Evolutionary conservation across 2,797 vertebrate species (phyloP), one percentile per base, ranked within the genome.

Genomic region (Enteromius thamalakanensis): DNA sequence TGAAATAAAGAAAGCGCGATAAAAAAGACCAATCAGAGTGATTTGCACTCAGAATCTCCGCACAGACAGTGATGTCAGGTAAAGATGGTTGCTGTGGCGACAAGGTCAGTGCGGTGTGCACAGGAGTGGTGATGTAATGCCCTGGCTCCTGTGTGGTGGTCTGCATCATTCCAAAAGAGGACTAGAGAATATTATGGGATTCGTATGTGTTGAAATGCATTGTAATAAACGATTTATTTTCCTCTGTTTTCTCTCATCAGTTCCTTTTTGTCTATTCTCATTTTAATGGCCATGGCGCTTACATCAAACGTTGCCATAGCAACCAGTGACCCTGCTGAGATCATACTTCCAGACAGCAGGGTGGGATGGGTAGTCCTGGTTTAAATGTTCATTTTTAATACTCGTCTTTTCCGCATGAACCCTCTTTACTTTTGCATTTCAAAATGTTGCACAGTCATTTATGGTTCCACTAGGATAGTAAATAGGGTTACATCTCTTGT

Each of bases 21-120:
- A 74, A 53, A 79, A 75, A 64, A 75, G 70, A 53, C 81, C 81
- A 83, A 83, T 83, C 60, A 40, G 45, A n/a, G 32, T 79, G 81
- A 72, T 55, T 47, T 60, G 68, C 76, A 60, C 62, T 80, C 68
- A 60, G 64, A 82, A 67, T 84, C 72, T 85, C 82, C 55, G 32
- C 76, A 72, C 77, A 88, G 87, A 90, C 87, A 69, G 86, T 88
- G 88, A 89, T 90, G 88, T 89, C 88, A 90, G 88, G 87, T 90
- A 85, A 86, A 83, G 87, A 86, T 84, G 87, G 90, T 90, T 89
- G 87, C 90, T 85, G 83, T 89, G 87, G 88, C 84, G 79, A 90
- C 90, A 83, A 87, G 88, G 87, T 88, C 88, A 88, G 87, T 82
- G 84, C 84, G 78, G 84, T 86, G 81, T 85, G 86, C 83, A 84